A percentile compares a stretch with the other conserved stretches of the same genome.
Conservation (phyloP, 1,140 invertebrate species). For the Heliothis virescens region DNA sequence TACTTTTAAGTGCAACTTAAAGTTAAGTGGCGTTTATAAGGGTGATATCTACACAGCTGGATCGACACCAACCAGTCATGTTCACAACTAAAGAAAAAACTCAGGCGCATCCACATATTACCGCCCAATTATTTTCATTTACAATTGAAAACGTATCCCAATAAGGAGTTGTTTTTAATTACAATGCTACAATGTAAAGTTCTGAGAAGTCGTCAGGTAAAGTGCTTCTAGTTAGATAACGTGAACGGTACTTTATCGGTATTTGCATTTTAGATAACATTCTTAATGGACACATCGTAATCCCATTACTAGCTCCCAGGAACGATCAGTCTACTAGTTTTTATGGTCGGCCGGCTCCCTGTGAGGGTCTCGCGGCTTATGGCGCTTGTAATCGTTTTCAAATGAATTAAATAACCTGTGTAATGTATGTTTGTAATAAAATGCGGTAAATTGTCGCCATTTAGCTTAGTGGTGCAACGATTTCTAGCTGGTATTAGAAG, state of each 20-base stretch:
- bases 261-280: conserved; percentile 43
- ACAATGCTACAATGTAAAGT: conserved; percentile 28
- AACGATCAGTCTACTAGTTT: conserved; percentile 28
- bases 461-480: conserved; percentile 18
- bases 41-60: background rate
- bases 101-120: background rate
- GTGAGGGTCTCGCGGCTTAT: conserved; percentile 5
- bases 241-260: conserved; percentile 28
- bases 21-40: background rate
- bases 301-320: conserved; percentile 23
- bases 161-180: conserved; percentile 24
- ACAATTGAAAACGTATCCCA: conserved; percentile 2
- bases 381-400: conserved; percentile 22
- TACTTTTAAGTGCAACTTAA: no score
- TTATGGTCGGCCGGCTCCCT: conserved; percentile 10
- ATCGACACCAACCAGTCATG: background rate
- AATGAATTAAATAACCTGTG: conserved; percentile 37
- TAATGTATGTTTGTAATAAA: conserved; percentile 42
- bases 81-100: background rate
- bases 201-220: conserved; percentile 1
- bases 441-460: conserved; percentile 29
- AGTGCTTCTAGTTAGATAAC: conserved; percentile 34
- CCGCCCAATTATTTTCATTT: conserved; percentile 5
- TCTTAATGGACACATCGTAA: conserved; percentile 33
- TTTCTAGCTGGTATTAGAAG: conserved; percentile 2